Evolutionary conservation across 2,888 invertebrate species (phyloP).

Genomic region (Philereme vetulata): DNA sequence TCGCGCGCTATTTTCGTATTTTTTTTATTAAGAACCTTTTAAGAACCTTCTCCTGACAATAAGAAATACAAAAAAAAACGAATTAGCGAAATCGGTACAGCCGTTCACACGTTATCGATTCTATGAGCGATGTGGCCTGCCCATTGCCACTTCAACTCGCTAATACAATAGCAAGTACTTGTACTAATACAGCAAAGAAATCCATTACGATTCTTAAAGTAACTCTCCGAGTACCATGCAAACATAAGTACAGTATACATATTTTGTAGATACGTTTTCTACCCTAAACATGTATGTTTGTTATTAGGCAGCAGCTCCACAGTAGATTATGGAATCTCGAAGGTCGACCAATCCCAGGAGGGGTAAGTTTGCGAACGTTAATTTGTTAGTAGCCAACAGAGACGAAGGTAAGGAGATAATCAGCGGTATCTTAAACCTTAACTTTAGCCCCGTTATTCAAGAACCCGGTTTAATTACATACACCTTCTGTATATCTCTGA

Average conservation of each 20-base stretch:
- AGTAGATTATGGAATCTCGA: slow-evolving; percentile 21
- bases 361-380: slow-evolving; percentile 22
- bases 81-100: no score
- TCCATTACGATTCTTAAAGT: background rate
- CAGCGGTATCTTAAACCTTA: background rate
- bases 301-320: slow-evolving; percentile 16
- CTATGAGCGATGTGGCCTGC: no score
- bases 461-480: no score
- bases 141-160: no score
- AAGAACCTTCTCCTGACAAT: no score
- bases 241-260: background rate
- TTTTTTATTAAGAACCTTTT: no score
- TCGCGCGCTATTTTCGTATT: no score
- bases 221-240: background rate
- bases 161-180: no score
- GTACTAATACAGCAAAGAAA: background rate
- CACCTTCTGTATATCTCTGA: no score
- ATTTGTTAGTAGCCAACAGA: slow-evolving; percentile 17
- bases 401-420: slow-evolving; percentile 1
- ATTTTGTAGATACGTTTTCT: background rate
- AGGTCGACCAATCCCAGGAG: slow-evolving; percentile 14
- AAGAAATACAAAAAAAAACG: no score
- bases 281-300: slow-evolving; percentile 4
- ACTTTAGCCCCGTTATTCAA: no score
- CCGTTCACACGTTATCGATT: no score